A percentile compares a stretch with the other conserved stretches of the same genome.
Conservation (phyloP, 1,140 invertebrate genomes). For the Oedothorax gibbosus region DNA sequence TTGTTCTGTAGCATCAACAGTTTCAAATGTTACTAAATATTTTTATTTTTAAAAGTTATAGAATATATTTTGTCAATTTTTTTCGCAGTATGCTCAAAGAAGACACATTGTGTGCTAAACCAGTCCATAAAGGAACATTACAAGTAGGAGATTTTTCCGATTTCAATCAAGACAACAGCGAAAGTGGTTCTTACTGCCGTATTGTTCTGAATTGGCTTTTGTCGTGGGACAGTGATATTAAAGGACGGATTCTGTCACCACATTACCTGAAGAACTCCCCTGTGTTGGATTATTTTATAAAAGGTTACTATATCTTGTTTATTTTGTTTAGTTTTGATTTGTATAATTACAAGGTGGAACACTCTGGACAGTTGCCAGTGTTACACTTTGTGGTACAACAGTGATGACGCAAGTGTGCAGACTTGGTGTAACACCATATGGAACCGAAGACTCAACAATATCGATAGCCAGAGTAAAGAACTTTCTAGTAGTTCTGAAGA, state of each 20-base stretch:
- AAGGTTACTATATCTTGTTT: neutral
- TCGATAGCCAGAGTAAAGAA: too few relatives aligned
- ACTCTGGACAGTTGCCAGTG: too few relatives aligned
- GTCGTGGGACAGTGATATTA: slow-evolving; percentile 33
- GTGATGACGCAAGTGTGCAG: too few relatives aligned
- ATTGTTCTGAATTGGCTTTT: slow-evolving; percentile 44
- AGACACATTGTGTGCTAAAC: slow-evolving; percentile 26
- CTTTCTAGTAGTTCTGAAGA: too few relatives aligned
- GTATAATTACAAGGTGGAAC: too few relatives aligned
- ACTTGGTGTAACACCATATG: too few relatives aligned
- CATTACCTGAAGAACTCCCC: slow-evolving; percentile 38
- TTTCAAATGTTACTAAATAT: too few relatives aligned
- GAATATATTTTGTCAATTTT: neutral
- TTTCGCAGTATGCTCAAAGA: slow-evolving; percentile 10
- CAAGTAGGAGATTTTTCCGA: slow-evolving; percentile 21
- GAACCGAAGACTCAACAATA: too few relatives aligned
- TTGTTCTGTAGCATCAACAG: too few relatives aligned
- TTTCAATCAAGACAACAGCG: slow-evolving; percentile 40
- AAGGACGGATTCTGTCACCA: slow-evolving; percentile 34
- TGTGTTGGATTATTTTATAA: slow-evolving; percentile 18
- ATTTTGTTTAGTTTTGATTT: too few relatives aligned
- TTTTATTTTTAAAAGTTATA: neutral
- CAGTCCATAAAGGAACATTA: slow-evolving; percentile 21
- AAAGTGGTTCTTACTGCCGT: slow-evolving; percentile 56
- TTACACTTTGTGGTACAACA: too few relatives aligned